phyloP scores from a whole-genome alignment of 2,888 invertebrate genomes.

The Sinodicranocentrus sp. region DNA sequence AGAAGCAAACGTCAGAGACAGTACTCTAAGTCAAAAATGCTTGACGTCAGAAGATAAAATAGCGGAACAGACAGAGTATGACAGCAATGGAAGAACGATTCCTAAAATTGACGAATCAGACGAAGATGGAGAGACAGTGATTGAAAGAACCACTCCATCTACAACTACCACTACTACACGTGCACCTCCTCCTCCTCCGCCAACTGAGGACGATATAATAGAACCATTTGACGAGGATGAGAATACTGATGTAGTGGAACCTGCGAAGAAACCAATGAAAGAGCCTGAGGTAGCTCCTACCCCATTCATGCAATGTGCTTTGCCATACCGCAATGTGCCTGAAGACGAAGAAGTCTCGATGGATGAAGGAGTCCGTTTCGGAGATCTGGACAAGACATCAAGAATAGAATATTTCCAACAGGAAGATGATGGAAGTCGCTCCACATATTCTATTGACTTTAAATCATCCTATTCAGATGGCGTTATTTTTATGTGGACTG shows the following conservation, averaged over 20 bases:
- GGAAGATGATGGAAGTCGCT: constrained; percentile 75
- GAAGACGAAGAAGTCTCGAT: constrained; percentile 86
- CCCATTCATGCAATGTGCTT: constrained; percentile 79
- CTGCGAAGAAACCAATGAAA: constrained; percentile 55
- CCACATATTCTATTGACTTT: constrained; percentile 85
- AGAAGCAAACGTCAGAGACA: constrained; percentile 52
- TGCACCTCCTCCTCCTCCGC: constrained; percentile 34
- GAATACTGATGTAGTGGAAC: background rate
- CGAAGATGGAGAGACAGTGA: constrained; percentile 77
- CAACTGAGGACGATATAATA: constrained; percentile 52
- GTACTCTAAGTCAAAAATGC: constrained; percentile 70
- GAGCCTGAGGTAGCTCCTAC: constrained; percentile 71
- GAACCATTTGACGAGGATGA: background rate
- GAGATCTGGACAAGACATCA: constrained; percentile 74
- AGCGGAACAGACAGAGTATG: constrained; percentile 33
- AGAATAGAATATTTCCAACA: constrained; percentile 69
- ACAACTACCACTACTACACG: constrained; percentile 73
- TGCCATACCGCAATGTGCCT: constrained; percentile 82
- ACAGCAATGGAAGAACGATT: constrained; percentile 54
- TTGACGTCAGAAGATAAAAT: constrained; percentile 59
- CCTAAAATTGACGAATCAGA: constrained; percentile 57
- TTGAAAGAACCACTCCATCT: constrained; percentile 61
- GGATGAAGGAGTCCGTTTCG: constrained; percentile 74
- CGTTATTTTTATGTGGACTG: constrained; percentile 87
- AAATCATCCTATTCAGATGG: constrained; percentile 92